Evolutionary conservation across 2,113 vertebrate genomes (phyloP), one percentile per base, ranked within the genome.

Genomic region (Cebidichthys violaceus): DNA sequence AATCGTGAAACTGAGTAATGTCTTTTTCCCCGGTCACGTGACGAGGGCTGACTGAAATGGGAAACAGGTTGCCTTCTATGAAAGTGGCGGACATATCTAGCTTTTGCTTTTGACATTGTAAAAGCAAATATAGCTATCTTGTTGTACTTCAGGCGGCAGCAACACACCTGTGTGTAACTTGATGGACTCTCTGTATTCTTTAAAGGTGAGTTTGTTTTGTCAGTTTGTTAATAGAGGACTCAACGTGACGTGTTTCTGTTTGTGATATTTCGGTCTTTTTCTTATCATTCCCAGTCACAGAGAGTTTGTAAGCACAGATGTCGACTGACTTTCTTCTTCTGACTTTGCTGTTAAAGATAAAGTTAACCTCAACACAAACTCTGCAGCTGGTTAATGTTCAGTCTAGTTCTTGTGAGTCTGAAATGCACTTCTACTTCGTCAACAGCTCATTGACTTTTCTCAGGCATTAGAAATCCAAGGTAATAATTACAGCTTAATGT

Each of bases 181-280:
- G 57, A 94, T 95, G 93, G 93, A 94, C 59, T 94, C 81, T 82
- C 88, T 93, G 37, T 91, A 85, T 67, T 52, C 29, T 1, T 57
- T 60, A 29, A 86, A 92, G 93, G 94, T 94, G 88, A 94, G 93
- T 92, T 77, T 86, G 78, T 67, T 20, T 11, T 31, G 45, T 72
- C 83, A 27, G 57, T 31, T 61, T 31, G 29, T 18, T 31, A 31
- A 20, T 9, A 14, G 71, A 78, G 11, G 27, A 52, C 54, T 80
- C 20, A 17, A 7, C 8, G 17, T 27, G 55, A 70, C 37, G 3
- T 14, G 33, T 68, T 47, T n/a, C 43, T 33, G 31, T 14, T 9
- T 27, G 59, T 39, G 20, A 71, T 66, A 11, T 77, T 33, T 57
- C 6, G 1, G 18, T 27, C 14, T 59, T 33, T 6, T 13, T 64